These are phyloP conservation scores for Drosophila willistoni DNA, from an alignment of 1,140 invertebrate genomes.

Conservation along the genomic window DNA sequence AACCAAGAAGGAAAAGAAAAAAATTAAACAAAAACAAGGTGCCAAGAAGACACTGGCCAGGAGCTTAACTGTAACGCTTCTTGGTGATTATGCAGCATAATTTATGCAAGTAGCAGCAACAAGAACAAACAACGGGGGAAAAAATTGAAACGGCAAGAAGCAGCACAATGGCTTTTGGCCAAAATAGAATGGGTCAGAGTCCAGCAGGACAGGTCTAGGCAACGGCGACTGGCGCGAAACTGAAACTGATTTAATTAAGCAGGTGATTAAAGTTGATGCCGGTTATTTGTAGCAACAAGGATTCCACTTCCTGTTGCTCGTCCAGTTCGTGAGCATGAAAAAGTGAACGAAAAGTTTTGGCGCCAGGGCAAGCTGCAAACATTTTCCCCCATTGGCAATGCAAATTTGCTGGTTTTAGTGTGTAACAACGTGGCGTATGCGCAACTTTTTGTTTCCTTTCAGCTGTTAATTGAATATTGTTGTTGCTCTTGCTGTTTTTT, in stretches of 20 bases:
- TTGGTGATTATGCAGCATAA: slow-evolving; percentile 78
- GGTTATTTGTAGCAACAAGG: slow-evolving; percentile 74
- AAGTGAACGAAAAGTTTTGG: slow-evolving; percentile 64
- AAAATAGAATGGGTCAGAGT: slow-evolving; percentile 13
- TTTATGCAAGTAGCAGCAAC: slow-evolving; percentile 64
- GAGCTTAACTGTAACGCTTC: slow-evolving; percentile 71
- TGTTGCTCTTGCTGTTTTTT: neutral
- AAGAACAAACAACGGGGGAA: neutral
- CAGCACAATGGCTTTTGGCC: slow-evolving; percentile 34
- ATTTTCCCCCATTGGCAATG: slow-evolving; percentile 44
- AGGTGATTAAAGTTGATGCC: slow-evolving; percentile 82
- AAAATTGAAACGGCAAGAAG: neutral
- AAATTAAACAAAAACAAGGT: slow-evolving; percentile 23
- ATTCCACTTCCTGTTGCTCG: slow-evolving; percentile 41
- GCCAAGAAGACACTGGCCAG: slow-evolving; percentile 46
- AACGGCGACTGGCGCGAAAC: slow-evolving; percentile 41
- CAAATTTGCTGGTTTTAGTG: slow-evolving; percentile 50
- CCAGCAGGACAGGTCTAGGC: neutral
- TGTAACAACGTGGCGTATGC: slow-evolving; percentile 50
- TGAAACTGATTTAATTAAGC: slow-evolving; percentile 81
- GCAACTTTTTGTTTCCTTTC: slow-evolving; percentile 56
- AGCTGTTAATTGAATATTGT: slow-evolving; percentile 32
- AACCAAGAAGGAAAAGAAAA: neutral
- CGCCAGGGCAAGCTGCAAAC: slow-evolving; percentile 33
- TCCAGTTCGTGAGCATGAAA: slow-evolving; percentile 44